Evolutionary conservation across 35 echinoderm and acorn worm species (phyloP).

Genomic region (Apostichopus californicus): DNA sequence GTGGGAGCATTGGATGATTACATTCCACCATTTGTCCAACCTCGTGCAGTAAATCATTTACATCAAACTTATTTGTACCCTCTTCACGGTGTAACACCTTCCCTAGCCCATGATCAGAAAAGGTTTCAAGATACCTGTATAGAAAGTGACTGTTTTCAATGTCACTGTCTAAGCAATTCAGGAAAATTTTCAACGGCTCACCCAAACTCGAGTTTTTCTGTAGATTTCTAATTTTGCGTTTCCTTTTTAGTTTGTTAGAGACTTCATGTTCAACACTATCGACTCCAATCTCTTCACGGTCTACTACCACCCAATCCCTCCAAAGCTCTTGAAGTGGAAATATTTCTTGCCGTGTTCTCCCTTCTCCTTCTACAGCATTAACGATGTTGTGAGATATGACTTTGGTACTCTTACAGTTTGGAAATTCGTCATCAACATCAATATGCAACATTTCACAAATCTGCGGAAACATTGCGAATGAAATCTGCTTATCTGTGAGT

Average conservation of each 20-base stretch:
- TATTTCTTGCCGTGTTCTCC: not conserved
- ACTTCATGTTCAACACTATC: constrained; percentile 11
- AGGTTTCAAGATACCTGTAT: not conserved
- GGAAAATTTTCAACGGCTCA: not conserved
- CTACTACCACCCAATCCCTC: constrained; percentile 16
- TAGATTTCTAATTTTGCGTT: not conserved
- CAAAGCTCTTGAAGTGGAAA: constrained; percentile 29
- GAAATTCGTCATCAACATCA: not conserved
- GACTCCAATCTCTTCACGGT: not conserved
- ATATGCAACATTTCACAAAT: not conserved
- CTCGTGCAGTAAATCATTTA: not conserved
- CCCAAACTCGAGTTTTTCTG: not conserved
- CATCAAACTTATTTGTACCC: not conserved
- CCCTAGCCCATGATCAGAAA: not conserved
- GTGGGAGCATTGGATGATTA: not conserved
- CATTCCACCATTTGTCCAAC: constrained; percentile 21
- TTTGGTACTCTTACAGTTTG: not conserved
- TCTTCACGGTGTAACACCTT: not conserved
- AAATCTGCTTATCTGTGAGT: too few species aligned
- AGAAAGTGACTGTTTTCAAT: too few species aligned
- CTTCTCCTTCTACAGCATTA: too few species aligned
- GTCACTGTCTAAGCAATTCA: not conserved
- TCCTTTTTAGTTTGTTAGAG: constrained; percentile 3
- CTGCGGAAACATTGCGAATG: too few species aligned
- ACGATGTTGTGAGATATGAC: not conserved